phyloP scores from a whole-genome alignment of 2,888 invertebrate genomes.

The Lacanobia wlatinum region DNA sequence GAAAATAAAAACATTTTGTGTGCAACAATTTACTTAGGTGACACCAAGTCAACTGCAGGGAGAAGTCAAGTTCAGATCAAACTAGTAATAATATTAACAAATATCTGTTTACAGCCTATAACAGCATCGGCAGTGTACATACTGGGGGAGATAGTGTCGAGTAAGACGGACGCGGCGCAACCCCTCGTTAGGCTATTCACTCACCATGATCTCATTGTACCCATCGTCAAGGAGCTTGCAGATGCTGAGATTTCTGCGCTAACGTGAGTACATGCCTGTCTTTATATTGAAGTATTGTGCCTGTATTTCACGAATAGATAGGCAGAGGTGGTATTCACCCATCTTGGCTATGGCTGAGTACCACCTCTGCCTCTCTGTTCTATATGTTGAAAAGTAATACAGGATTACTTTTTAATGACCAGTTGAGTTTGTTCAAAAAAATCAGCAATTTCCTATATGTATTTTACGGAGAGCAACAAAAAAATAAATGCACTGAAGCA shows the following conservation, averaged over 20 bases:
- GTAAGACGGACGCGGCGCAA: conserved; percentile 97
- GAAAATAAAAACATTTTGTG: background rate
- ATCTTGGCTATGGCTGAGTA: too few relatives aligned
- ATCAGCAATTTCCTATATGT: too few relatives aligned
- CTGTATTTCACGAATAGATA: background rate
- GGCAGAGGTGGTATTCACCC: background rate
- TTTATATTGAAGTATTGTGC: background rate
- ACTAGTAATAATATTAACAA: background rate
- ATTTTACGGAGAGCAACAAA: too few relatives aligned
- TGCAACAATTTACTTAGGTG: background rate
- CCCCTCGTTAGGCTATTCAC: conserved; percentile 96
- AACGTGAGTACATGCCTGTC: conserved; percentile 92
- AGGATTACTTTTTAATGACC: too few relatives aligned
- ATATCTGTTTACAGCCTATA: conserved; percentile 91
- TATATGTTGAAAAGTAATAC: background rate
- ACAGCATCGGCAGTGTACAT: conserved; percentile 95
- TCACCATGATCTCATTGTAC: conserved; percentile 96
- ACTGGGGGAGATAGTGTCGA: conserved; percentile 96
- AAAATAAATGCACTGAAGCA: too few relatives aligned
- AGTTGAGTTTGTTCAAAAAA: too few relatives aligned
- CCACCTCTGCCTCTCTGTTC: too few relatives aligned
- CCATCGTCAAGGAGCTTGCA: conserved; percentile 95
- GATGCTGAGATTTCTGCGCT: conserved; percentile 97
- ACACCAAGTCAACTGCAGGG: background rate
- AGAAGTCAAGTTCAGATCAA: background rate